Evolutionary conservation across 2,797 vertebrate species (phyloP).

Genomic region (Squalus acanthias): DNA sequence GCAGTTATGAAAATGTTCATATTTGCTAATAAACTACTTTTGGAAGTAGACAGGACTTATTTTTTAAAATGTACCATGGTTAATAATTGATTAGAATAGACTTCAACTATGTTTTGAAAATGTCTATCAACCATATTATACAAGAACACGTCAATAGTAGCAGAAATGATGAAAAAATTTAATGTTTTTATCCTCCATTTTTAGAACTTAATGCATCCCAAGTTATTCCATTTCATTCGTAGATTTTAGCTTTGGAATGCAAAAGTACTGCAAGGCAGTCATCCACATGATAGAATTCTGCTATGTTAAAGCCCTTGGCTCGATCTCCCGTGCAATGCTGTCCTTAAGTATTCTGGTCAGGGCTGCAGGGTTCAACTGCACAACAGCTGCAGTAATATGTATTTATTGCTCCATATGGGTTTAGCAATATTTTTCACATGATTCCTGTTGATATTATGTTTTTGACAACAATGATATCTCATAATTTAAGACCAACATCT

Average conservation of each 20-base stretch:
- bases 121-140: not conserved
- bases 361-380: not conserved
- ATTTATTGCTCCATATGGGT: slow-evolving; percentile 40
- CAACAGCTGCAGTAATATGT: slow-evolving; percentile 6
- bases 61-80: not conserved
- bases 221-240: not conserved
- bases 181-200: not conserved
- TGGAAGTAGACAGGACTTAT: not conserved
- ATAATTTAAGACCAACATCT: slow-evolving; percentile 40
- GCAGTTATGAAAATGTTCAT: not conserved
- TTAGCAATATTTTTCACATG: slow-evolving; percentile 38
- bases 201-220: not conserved
- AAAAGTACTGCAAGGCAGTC: not conserved
- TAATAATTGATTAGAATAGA: not conserved
- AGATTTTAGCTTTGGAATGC: not conserved
- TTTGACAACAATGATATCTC: slow-evolving; percentile 44
- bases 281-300: slow-evolving; percentile 5
- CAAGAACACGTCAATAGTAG: not conserved
- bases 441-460: slow-evolving; percentile 14
- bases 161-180: not conserved
- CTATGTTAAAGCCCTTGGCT: not conserved
- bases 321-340: slow-evolving; percentile 3
- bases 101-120: not conserved
- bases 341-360: slow-evolving; percentile 8
- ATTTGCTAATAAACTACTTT: not conserved